phyloP scores from a whole-genome alignment of 2,113 vertebrate species.

The Ictalurus punctatus region DNA sequence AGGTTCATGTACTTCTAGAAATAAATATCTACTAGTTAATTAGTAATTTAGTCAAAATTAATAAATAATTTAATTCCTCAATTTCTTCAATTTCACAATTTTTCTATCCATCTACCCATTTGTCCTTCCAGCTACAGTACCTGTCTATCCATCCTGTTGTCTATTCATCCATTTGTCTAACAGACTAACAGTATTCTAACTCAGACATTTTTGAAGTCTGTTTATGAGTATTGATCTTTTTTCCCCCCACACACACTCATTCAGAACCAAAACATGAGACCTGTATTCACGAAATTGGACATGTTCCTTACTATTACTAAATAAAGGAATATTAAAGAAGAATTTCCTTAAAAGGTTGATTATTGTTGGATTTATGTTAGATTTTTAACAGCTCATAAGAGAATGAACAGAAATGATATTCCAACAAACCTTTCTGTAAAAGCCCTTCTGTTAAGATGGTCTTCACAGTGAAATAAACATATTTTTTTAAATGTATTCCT shows the following conservation, averaged over 20 bases:
- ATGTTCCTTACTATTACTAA: background rate
- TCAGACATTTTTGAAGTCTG: background rate
- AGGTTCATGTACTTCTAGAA: background rate
- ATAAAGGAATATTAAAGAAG: background rate
- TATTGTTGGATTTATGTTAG: background rate
- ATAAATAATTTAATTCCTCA: background rate
- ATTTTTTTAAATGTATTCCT: background rate
- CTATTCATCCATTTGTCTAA: background rate
- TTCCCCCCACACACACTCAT: too few species aligned
- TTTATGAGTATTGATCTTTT: background rate
- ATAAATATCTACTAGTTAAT: background rate
- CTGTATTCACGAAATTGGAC: background rate
- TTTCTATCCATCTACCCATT: background rate
- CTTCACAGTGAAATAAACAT: background rate
- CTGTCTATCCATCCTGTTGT: background rate
- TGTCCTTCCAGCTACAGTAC: background rate
- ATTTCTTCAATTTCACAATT: background rate
- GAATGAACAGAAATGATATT: background rate
- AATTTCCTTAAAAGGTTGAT: background rate
- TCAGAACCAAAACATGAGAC: background rate
- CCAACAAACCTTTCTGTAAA: background rate
- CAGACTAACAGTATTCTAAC: background rate
- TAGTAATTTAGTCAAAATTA: background rate
- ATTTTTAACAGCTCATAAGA: background rate
- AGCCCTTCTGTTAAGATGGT: background rate